Evolutionary conservation across 2,797 vertebrate species (phyloP).

Genomic region (Acanthiza pusilla): DNA sequence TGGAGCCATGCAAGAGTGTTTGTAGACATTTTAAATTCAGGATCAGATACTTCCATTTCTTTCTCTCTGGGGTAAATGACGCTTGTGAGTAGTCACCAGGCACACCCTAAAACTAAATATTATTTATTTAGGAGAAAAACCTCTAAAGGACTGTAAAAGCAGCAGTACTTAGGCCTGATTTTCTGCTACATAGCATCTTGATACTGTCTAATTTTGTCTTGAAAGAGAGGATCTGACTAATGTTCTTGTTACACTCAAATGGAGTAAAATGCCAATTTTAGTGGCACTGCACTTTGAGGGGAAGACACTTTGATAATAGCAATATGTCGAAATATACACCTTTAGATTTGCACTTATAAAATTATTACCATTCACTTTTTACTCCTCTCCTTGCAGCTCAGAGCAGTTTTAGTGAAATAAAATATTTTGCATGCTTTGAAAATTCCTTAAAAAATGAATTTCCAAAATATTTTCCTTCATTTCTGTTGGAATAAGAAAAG

Average conservation of each 20-base stretch:
- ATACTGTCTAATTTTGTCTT: neutral
- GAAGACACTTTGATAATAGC: neutral
- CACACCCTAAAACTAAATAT: neutral
- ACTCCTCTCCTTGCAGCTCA: neutral
- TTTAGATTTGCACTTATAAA: neutral
- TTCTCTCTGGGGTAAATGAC: neutral
- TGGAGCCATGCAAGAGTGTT: neutral
- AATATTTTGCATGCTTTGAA: neutral
- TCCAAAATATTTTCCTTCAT: neutral
- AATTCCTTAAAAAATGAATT: neutral
- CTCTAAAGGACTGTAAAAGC: neutral
- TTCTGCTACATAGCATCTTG: neutral
- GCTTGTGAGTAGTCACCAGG: neutral
- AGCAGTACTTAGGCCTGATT: neutral
- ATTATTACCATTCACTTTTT: neutral
- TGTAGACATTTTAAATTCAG: neutral
- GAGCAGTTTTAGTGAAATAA: neutral
- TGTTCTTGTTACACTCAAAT: neutral
- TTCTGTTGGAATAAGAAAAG: neutral
- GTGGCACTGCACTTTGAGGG: neutral
- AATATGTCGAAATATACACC: neutral
- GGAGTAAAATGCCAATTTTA: neutral
- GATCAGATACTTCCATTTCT: neutral
- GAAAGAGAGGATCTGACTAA: neutral
- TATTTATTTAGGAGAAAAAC: neutral